Evolutionary conservation across 2,797 vertebrate genomes (phyloP).

Genomic region (Perdix hodgsoniae): DNA sequence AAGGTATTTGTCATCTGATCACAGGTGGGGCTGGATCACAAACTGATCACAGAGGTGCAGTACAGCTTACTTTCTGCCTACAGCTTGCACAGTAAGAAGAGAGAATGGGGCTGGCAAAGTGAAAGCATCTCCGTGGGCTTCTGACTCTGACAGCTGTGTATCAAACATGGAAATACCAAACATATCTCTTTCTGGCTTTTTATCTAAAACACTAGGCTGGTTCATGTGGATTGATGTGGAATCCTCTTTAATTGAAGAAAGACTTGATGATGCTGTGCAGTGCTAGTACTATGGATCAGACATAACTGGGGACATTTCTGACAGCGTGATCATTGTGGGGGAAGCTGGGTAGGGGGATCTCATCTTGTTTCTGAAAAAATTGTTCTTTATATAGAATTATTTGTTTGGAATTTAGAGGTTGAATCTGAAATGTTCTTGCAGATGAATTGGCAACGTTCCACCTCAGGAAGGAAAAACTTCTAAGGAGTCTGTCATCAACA

Average conservation of each 20-base stretch:
- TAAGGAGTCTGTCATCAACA: not conserved
- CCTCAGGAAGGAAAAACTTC: not conserved
- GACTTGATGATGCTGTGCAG: not conserved
- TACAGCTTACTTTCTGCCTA: not conserved
- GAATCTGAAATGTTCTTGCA: slow-evolving; percentile 31
- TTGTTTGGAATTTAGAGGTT: slow-evolving; percentile 15
- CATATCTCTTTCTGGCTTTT: not conserved
- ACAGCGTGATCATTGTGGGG: not conserved
- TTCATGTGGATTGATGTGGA: not conserved
- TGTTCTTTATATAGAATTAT: not conserved
- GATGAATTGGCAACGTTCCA: not conserved
- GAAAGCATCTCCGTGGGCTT: not conserved
- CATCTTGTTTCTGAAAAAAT: not conserved
- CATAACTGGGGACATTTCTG: not conserved
- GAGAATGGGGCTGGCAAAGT: not conserved
- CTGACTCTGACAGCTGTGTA: not conserved
- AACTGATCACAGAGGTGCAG: not conserved
- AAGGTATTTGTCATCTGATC: not conserved
- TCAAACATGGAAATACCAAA: not conserved
- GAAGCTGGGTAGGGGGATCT: not conserved
- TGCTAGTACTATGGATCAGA: not conserved
- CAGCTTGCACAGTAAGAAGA: not conserved
- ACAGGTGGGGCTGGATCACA: not conserved
- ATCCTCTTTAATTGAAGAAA: not conserved
- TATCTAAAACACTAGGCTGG: not conserved